A percentile compares a stretch with the other conserved stretches of the same genome.
phyloP scores from a whole-genome alignment of 2,888 invertebrate genomes.

The Dasypolia templi region DNA sequence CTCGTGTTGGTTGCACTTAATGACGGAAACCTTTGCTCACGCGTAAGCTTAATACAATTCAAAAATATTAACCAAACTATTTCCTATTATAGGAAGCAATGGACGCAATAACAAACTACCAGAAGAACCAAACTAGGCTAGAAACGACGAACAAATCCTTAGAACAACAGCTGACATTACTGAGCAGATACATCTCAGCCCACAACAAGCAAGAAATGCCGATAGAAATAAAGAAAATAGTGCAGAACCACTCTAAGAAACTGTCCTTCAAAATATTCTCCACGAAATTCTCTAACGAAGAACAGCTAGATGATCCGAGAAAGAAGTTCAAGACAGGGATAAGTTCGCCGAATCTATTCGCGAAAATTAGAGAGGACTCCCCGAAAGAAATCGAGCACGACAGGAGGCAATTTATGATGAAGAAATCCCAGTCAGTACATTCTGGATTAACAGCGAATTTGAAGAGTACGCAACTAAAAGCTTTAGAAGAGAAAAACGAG shows the following conservation, averaged over 20 bases:
- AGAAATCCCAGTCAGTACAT: conserved; percentile 87
- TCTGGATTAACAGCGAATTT: conserved; percentile 82
- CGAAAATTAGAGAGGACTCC: conserved; percentile 80
- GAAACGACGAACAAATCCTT: conserved; percentile 93
- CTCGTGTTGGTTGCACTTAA: no score
- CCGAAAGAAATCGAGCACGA: conserved; percentile 75
- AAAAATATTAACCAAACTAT: conserved; percentile 9
- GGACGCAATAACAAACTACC: conserved; percentile 92
- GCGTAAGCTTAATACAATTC: no score
- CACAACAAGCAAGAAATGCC: conserved; percentile 93
- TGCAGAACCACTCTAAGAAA: conserved; percentile 91
- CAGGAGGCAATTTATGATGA: conserved; percentile 80
- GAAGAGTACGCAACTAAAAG: conserved; percentile 83
- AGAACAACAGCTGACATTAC: conserved; percentile 93
- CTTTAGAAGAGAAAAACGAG: conserved; percentile 85
- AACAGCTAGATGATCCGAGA: conserved; percentile 81
- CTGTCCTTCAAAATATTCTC: conserved; percentile 85
- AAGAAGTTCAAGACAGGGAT: conserved; percentile 81
- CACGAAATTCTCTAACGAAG: conserved; percentile 81
- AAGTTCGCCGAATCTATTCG: conserved; percentile 86
- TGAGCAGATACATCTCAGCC: conserved; percentile 93
- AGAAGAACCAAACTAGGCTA: conserved; percentile 92
- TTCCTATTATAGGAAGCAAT: conserved; percentile 89
- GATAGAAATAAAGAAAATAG: conserved; percentile 93
- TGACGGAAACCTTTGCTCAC: no score